A percentile compares a stretch with the other conserved stretches of the same genome.
phyloP scores from a whole-genome alignment of 2,888 invertebrate species.

The Phengaris arion region DNA sequence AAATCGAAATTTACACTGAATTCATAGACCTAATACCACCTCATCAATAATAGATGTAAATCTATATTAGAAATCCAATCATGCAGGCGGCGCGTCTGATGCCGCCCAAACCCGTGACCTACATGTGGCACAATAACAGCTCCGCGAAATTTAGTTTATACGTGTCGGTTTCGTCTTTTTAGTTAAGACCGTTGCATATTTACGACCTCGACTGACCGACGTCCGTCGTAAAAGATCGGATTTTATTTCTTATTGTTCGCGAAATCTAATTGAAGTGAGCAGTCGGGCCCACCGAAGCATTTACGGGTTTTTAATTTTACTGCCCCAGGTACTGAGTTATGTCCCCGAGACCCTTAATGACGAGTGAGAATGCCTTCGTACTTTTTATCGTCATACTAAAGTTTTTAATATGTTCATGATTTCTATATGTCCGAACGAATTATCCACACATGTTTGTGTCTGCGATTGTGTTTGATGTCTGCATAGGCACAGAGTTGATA shows the following conservation, averaged over 20 bases:
- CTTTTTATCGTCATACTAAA: conserved; percentile 67
- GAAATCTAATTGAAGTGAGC: conserved; percentile 76
- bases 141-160: conserved; percentile 58
- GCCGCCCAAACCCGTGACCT: conserved; percentile 56
- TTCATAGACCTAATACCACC: conserved; percentile 48
- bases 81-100: conserved; percentile 39
- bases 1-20: conserved; percentile 54
- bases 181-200: conserved; percentile 71
- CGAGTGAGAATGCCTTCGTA: conserved; percentile 60
- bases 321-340: conserved; percentile 62
- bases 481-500: too few species aligned
- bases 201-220: conserved; percentile 69
- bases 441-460: background rate
- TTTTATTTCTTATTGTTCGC: conserved; percentile 79
- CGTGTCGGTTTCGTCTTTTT: conserved; percentile 64
- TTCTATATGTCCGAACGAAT: background rate
- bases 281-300: conserved; percentile 55
- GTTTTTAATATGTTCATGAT: conserved; percentile 42
- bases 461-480: too few species aligned
- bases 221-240: conserved; percentile 74
- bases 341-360: conserved; percentile 58
- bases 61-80: conserved; percentile 35
- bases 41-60: conserved; percentile 45
- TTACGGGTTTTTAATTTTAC: conserved; percentile 76
- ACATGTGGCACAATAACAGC: conserved; percentile 62